Base-by-base conservation (phyloP, 2,888 invertebrate species). In the Polymixis lichenea region DNA sequence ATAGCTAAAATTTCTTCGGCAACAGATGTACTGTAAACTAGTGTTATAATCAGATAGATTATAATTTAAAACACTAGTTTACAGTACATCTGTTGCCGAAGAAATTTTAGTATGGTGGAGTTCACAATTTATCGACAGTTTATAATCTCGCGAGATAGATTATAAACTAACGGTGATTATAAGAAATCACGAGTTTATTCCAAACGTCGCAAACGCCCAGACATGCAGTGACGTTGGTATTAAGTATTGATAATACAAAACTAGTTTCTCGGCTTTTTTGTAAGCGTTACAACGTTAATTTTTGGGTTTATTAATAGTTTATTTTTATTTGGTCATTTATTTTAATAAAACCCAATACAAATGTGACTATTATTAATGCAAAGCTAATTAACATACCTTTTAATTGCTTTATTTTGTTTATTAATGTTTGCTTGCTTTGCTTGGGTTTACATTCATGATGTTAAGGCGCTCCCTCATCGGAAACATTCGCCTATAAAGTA, bases 171-270 rank as follows among this genome's bases (percentile, higher is more conserved):
- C n/a, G n/a, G n/a, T n/a, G n/a, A n/a, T n/a, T 22, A 43, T 22
- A 25, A 49, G 32, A 72, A 58, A 28, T 7, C 28, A 61, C 38
- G 0, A 6, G 7, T 19, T 51, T 55, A 25, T 53, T 53, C 11
- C 11, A 6, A 46, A 75, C 38, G 11, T 51, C 53, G 11, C 22
- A 73, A 32, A 28, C 22, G 32, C n/a, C 8, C 25, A 22, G 17
- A 25, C 22, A n/a, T 38, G 15, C 38, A n/a, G 15, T 9, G 11
- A 28, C 25, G 9, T 75, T 56, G 38, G 28, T 28, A 17, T 38
- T 32, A n/a, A n/a, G n/a, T 4, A 32, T 38, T 38, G 38, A 5
- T 5, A 38, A 75, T 8, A 64, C 11, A 76, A 51, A 75, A 64
- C 75, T 64, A 53, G 64, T 51, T 28, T 19, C 13, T 28, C 56